Evolutionary conservation across 1,140 invertebrate genomes (phyloP).

Genomic region (Acyrthosiphon pisum): DNA sequence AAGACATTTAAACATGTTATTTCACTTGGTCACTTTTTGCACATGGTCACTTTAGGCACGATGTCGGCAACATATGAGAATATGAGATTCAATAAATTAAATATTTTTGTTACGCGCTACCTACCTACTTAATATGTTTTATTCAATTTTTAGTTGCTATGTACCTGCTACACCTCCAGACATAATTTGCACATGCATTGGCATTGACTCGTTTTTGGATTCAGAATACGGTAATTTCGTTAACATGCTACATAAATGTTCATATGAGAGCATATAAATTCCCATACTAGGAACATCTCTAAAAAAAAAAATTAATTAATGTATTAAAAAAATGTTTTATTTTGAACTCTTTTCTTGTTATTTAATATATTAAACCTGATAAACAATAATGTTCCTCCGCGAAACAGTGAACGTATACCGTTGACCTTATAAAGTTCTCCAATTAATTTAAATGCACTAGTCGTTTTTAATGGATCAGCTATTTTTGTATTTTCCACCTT

Average conservation of each 20-base stretch:
- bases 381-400: slow-evolving; percentile 27
- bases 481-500: background rate
- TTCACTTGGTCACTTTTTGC: too few species aligned
- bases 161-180: slow-evolving; percentile 35
- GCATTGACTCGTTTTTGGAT: background rate
- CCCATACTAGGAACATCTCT: slow-evolving; percentile 39
- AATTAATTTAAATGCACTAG: background rate
- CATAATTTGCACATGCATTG: background rate
- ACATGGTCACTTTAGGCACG: too few species aligned
- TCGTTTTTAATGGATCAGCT: background rate
- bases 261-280: slow-evolving; percentile 26
- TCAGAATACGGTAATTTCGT: background rate
- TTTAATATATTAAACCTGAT: slow-evolving; percentile 23
- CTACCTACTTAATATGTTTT: background rate
- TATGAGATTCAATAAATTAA: background rate
- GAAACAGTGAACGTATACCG: slow-evolving; percentile 22
- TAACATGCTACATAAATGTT: slow-evolving; percentile 7
- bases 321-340: background rate
- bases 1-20: too few species aligned
- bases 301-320: background rate
- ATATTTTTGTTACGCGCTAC: background rate
- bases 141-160: background rate
- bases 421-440: background rate
- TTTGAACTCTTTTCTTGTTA: background rate
- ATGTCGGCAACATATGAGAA: too few species aligned